phyloP scores from a whole-genome alignment of 2,797 vertebrate species.

The Orestias chungarensis region DNA sequence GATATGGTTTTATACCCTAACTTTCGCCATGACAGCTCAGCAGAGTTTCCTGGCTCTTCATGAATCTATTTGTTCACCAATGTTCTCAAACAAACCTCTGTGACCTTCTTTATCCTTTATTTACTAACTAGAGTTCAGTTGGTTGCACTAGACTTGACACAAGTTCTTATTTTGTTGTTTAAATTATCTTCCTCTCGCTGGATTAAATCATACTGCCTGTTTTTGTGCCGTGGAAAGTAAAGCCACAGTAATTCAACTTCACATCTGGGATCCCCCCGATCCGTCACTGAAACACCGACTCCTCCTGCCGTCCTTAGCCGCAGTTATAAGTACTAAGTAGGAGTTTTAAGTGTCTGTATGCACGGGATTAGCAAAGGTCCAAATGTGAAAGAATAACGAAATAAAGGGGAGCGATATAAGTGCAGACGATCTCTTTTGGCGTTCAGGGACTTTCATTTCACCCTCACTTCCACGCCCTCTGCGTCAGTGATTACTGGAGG shows the following conservation, averaged over 20 bases:
- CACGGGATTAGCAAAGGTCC: background rate
- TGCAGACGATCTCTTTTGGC: background rate
- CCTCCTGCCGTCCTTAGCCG: constrained; percentile 18
- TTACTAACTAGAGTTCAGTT: background rate
- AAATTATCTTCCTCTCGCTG: constrained; percentile 15
- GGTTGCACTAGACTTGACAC: background rate
- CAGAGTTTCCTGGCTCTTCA: background rate
- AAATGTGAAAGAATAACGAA: background rate
- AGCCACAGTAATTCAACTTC: constrained; percentile 62
- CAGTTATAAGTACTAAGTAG: constrained; percentile 6
- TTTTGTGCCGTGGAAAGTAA: constrained; percentile 35
- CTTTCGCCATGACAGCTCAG: background rate
- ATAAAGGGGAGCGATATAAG: background rate
- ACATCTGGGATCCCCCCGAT: constrained; percentile 37
- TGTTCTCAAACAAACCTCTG: background rate
- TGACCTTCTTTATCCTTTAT: background rate
- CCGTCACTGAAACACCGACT: constrained; percentile 52
- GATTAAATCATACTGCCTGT: constrained; percentile 28
- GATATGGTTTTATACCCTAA: background rate
- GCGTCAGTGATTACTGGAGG: constrained; percentile 23
- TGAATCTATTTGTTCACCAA: background rate
- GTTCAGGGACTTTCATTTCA: constrained; percentile 23
- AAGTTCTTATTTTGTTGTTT: background rate
- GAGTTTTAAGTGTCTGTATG: background rate
- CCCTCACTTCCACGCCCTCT: constrained; percentile 35